Percentiles rank a stretch among this genome's conserved stretches.
These are phyloP conservation scores for Lasioglossum figueresi DNA, from an alignment of 2,888 invertebrate species.

Conservation along the genomic window DNA sequence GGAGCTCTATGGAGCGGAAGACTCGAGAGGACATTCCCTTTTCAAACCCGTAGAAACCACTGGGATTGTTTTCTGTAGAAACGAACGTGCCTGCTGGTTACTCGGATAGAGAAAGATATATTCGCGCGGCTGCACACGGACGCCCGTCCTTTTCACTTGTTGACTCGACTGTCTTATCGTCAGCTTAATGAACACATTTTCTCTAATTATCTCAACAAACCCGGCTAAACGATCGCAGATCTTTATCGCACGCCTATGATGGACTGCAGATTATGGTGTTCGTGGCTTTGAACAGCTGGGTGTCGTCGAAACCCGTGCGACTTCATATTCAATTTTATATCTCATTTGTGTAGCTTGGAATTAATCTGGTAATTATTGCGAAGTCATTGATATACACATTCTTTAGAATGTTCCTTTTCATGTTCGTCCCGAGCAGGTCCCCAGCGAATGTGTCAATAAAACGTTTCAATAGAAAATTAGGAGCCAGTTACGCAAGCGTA, in stretches of 20 bases:
- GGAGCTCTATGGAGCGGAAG: slow-evolving; percentile 47
- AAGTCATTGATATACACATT: background rate
- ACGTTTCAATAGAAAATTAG: background rate
- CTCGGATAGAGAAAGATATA: background rate
- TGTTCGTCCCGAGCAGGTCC: too few relatives aligned
- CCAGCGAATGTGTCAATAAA: background rate
- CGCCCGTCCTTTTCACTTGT: background rate
- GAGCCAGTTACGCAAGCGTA: background rate
- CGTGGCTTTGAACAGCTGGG: background rate
- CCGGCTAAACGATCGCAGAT: background rate
- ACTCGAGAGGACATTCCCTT: slow-evolving; percentile 56
- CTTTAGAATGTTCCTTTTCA: background rate
- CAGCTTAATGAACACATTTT: background rate
- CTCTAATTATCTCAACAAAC: background rate
- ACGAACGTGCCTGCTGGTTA: background rate
- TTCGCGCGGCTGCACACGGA: background rate
- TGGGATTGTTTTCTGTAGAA: background rate
- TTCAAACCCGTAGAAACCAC: slow-evolving; percentile 52
- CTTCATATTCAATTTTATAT: background rate
- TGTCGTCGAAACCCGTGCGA: background rate
- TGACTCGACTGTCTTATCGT: background rate
- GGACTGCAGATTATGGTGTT: background rate
- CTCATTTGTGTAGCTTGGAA: background rate
- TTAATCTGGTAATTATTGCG: background rate
- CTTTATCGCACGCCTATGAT: background rate